Conservation (phyloP, 1,140 invertebrate species). For the Trichomalopsis sarcophagae region DNA sequence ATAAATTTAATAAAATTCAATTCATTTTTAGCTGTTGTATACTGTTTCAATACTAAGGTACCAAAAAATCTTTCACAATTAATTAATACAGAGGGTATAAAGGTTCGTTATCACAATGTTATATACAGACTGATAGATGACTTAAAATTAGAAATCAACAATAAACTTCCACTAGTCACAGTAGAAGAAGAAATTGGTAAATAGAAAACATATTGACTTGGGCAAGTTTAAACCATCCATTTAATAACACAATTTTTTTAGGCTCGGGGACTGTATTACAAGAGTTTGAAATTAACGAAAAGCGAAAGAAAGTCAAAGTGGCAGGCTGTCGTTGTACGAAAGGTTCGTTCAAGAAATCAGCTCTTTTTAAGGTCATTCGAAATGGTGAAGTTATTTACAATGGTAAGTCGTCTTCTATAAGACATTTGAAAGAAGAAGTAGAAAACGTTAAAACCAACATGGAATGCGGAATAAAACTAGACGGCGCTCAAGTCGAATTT, state of each 20-base stretch:
- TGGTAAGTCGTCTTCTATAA: constrained; percentile 88
- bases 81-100: constrained; percentile 77
- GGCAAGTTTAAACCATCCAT: neutral
- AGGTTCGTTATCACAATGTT: constrained; percentile 85
- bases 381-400: constrained; percentile 82
- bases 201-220: neutral
- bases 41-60: constrained; percentile 87
- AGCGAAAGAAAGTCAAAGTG: constrained; percentile 87
- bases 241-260: constrained; percentile 61
- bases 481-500: constrained; percentile 79
- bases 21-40: constrained; percentile 82
- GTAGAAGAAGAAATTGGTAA: constrained; percentile 87
- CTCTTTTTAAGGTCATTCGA: constrained; percentile 83
- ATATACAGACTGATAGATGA: constrained; percentile 95
- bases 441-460: constrained; percentile 87
- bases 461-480: constrained; percentile 91
- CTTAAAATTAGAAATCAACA: constrained; percentile 86
- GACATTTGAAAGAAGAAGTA: constrained; percentile 93
- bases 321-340: constrained; percentile 91
- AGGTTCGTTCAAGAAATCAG: constrained; percentile 84
- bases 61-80: constrained; percentile 73
- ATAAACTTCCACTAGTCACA: constrained; percentile 81
- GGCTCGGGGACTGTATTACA: constrained; percentile 92
- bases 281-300: constrained; percentile 88
- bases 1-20: neutral